Conservation (phyloP, 2,797 vertebrate species). For the Pteropus rufus region DNA sequence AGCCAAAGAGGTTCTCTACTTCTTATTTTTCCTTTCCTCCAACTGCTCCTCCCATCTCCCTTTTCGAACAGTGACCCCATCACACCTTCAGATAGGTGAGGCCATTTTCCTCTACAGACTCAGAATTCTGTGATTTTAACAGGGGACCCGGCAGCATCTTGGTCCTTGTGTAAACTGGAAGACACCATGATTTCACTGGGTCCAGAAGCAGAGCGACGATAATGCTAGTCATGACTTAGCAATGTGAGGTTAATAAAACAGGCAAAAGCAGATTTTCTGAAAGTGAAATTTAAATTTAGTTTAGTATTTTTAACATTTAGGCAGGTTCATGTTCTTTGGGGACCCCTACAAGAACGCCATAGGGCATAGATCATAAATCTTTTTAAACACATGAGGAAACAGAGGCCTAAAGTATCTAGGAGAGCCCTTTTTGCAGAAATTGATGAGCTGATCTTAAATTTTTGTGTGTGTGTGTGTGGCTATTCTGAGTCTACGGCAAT, state of each 20-base stretch:
- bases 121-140: neutral
- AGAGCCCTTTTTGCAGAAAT: neutral
- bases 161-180: neutral
- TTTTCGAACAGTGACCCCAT: neutral
- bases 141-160: neutral
- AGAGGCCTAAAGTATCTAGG: neutral
- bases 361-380: neutral
- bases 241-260: neutral
- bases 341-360: neutral
- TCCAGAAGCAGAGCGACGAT: neutral
- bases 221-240: neutral
- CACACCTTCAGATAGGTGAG: neutral
- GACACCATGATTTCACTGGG: neutral
- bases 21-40: neutral
- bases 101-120: neutral
- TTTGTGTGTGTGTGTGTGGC: too few relatives aligned
- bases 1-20: neutral
- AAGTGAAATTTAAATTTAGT: neutral
- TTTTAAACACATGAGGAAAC: neutral
- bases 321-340: neutral
- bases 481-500: neutral
- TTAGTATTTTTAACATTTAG: neutral
- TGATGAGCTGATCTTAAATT: neutral
- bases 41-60: neutral
- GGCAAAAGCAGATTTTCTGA: neutral